Base-by-base conservation (phyloP, 2,888 invertebrate genomes). In the Acleris sparsana region DNA sequence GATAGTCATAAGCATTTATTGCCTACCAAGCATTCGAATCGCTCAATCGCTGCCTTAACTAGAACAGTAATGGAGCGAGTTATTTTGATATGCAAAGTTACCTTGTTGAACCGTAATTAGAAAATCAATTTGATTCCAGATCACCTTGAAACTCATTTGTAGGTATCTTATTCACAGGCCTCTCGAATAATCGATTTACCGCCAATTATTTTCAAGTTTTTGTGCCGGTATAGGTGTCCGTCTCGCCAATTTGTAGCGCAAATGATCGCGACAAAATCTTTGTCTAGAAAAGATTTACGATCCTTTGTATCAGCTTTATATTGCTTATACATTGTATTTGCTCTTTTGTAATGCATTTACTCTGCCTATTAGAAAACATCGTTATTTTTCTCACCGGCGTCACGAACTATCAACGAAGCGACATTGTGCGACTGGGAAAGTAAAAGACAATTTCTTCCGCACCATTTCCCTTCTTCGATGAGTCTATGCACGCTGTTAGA, bases 381-480 rank as follows among this genome's bases (percentile, higher is more conserved):
- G 33, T 17, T 25, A 57, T 25, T 46, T 52, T 55, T 65, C 59
- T 56, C 53, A 65, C 57, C 39, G 13, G 39, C 39, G 39, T 39
- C 39, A 46, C 46, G 16, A 17, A 6, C 46, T 46, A 46, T 17
- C 17, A 46, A n/a, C 46, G 13, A n/a, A 44, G 17, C 39, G 46
- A 46, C 61, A 53, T 57, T 65, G 65, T 64, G 59, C 18, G 33
- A 61, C 22, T 62, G 61, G 52, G 66, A 66, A 62, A 57, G 57
- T 66, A 66, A 66, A 55, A 62, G 57, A 66, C 48, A 64, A 59
- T 62, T 66, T 66, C 66, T 57, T 62, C 62, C 66, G 66, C 56
- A 46, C 61, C 57, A 66, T 62, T 66, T 66, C 66, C 56, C 57
- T 62, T 44, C 11, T 29, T 55, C 29, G n/a, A 5, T 29, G 25